phyloP scores from a whole-genome alignment of 64 coral and sea anemone species.

The Pachyseris speciosa region DNA sequence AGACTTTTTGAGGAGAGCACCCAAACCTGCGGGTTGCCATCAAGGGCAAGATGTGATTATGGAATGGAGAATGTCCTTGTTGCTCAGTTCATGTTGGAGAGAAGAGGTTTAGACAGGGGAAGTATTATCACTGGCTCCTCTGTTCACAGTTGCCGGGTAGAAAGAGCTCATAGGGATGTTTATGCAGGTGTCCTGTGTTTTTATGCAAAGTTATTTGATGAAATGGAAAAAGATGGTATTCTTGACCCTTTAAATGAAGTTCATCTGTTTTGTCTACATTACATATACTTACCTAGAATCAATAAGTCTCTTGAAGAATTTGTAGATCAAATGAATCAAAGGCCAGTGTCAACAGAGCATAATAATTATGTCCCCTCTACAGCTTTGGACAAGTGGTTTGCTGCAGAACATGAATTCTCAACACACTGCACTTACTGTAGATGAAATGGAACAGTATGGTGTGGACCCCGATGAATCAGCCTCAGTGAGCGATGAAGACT shows the following conservation, averaged over 20 bases:
- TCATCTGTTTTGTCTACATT: conserved; percentile 67
- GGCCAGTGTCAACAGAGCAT: conserved; percentile 65
- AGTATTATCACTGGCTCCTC: conserved; percentile 50
- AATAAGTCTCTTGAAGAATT: conserved; percentile 74
- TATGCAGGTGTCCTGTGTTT: conserved; percentile 71
- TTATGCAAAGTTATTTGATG: conserved; percentile 74
- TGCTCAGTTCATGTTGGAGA: conserved; percentile 58
- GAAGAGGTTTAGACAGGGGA: not conserved
- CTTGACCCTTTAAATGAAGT: conserved; percentile 75
- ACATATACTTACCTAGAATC: conserved; percentile 78
- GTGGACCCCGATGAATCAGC: too few relatives aligned
- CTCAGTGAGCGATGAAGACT: too few relatives aligned
- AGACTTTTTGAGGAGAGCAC: conserved; percentile 45
- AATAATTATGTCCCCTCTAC: too few relatives aligned
- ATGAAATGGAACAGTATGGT: too few relatives aligned
- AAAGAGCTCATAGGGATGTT: conserved; percentile 49
- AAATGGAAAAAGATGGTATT: conserved; percentile 69
- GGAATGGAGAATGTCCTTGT: conserved; percentile 49
- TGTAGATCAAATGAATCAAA: conserved; percentile 80
- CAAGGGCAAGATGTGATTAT: conserved; percentile 50
- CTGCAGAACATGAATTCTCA: too few relatives aligned
- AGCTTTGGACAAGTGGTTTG: too few relatives aligned
- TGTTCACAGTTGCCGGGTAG: conserved; percentile 30
- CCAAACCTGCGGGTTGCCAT: conserved; percentile 40
- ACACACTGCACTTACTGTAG: too few relatives aligned